Evolutionary conservation across 2,888 invertebrate genomes (phyloP).

Genomic region (Cryptocephalus primarius): DNA sequence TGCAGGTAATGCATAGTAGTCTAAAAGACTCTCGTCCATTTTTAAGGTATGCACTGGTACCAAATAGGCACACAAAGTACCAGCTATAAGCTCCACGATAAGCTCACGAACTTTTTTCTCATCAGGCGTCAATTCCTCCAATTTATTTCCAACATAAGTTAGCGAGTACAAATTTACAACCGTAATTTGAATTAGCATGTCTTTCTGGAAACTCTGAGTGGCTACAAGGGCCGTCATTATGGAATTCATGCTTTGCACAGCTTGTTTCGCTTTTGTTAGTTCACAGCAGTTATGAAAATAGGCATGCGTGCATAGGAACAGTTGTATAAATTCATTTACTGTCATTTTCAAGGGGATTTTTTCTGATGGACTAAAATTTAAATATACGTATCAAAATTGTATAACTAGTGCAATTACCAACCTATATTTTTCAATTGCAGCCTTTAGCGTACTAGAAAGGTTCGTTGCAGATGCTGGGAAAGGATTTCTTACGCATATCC

Average conservation of each 20-base stretch:
- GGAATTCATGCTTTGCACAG: conserved; percentile 55
- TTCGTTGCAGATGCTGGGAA: conserved; percentile 78
- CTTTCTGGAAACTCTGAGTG: conserved; percentile 64
- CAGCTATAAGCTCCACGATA: conserved; percentile 52
- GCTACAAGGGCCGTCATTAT: conserved; percentile 67
- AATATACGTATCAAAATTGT: background rate
- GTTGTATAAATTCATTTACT: conserved; percentile 45
- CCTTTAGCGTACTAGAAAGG: conserved; percentile 59
- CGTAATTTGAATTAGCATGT: conserved; percentile 66
- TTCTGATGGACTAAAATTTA: conserved; percentile 31
- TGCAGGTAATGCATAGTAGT: conserved; percentile 59
- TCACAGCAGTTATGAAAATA: conserved; percentile 43
- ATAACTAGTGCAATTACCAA: conserved; percentile 13
- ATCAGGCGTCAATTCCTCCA: conserved; percentile 39
- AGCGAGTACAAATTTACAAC: conserved; percentile 66
- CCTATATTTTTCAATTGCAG: conserved; percentile 41
- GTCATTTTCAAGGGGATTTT: conserved; percentile 48
- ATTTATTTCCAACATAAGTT: conserved; percentile 43
- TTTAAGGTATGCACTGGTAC: conserved; percentile 61
- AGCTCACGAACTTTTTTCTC: conserved; percentile 49
- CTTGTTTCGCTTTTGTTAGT: conserved; percentile 48
- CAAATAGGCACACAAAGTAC: conserved; percentile 54
- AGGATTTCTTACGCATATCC: conserved; percentile 72
- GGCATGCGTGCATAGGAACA: conserved; percentile 54
- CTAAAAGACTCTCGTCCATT: conserved; percentile 47